Base-by-base conservation (phyloP, 2,888 invertebrate species). In the Pinctada fucata region DNA sequence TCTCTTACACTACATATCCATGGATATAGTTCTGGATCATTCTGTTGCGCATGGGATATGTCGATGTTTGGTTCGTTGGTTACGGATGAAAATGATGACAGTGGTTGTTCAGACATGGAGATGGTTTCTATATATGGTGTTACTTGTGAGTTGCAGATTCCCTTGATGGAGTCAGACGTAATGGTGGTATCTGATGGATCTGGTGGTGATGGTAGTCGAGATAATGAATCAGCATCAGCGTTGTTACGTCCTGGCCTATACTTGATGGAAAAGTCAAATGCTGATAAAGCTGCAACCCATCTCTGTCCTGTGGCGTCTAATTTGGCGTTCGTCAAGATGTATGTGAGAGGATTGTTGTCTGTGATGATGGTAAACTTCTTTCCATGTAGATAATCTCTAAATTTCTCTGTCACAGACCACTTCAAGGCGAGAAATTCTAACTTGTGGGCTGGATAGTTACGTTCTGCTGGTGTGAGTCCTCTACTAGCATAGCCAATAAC, bases 1-100 rank as follows among this genome's bases (percentile, higher is more conserved):
- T n/a, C 16, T 66, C 66, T 66, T n/a, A 66, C 66, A 66, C 66
- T 16, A n/a, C 31, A 16, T 10, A 16, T 66, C 66, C 66, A 66
- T 5, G 66, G 66, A n/a, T 10, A 66, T 10, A 66, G 66, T 66
- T 66, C 66, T 5, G 10, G 31, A n/a, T 66, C 66, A n/a, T 66
- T 16, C 66, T 66, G 66, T 66, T 66, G 66, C 4, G 66, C 66
- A n/a, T 16, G 5, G 16, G n/a, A n/a, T 66, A 66, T 16, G n/a
- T 66, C 66, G 16, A 66, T 66, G 10, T 52, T 10, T 52, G 58
- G 10, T 52, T 52, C 10, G 10, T 52, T 52, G 58, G 5, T 52
- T 5, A 8, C 10, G 10, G 10, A 52, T 52, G 58, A 10, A 52
- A 52, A 52, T 52, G 58, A 52, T 8, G 58, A 52, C 5, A 52